Conservation (phyloP, 2,888 invertebrate genomes). For the Rotaria socialis region DNA sequence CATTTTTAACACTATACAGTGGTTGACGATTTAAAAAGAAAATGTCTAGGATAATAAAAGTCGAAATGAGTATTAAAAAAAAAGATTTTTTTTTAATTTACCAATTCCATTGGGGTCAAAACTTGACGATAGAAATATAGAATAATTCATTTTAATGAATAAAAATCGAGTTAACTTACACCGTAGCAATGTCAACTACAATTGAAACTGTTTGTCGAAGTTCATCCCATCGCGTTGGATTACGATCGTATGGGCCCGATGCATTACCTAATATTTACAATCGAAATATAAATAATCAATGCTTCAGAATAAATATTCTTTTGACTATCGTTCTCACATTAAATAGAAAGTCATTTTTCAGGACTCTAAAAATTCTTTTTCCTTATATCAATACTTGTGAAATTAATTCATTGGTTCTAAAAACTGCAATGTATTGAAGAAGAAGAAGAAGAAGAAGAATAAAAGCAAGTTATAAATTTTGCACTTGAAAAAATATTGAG, state of each 20-base stretch:
- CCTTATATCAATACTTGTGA: too few species aligned
- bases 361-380: too few species aligned
- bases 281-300: too few species aligned
- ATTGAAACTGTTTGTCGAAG: constrained; percentile 40
- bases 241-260: neutral
- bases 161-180: neutral
- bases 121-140: neutral
- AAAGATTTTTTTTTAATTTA: neutral
- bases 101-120: constrained; percentile 17
- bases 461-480: too few species aligned
- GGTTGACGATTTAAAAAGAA: constrained; percentile 43
- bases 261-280: neutral
- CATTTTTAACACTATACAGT: neutral
- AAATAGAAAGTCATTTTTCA: too few species aligned
- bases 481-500: too few species aligned
- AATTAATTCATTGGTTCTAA: too few species aligned
- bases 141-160: neutral
- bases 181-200: constrained; percentile 43
- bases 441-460: too few species aligned
- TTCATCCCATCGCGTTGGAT: constrained; percentile 45
- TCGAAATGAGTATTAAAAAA: neutral
- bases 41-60: constrained; percentile 20
- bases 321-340: too few species aligned
- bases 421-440: too few species aligned
- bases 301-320: too few species aligned